Evolutionary conservation across 1,140 invertebrate species (phyloP).

Genomic region (Brachionus plicatilis): DNA sequence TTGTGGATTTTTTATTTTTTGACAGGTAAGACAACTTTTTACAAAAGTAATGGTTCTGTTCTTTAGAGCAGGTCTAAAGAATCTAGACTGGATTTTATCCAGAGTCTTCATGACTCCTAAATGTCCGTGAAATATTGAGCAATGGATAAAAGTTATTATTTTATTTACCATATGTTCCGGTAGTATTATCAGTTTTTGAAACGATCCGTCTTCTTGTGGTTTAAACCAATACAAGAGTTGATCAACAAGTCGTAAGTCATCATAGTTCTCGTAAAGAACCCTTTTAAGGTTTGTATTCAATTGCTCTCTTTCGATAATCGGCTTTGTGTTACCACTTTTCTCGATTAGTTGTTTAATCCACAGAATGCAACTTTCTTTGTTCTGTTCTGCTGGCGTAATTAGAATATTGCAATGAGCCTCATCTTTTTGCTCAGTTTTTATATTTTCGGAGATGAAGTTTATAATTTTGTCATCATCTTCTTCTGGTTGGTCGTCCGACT

Average conservation of each 20-base stretch:
- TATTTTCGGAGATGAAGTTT: not conserved
- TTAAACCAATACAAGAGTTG: not conserved
- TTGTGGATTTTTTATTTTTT: conserved; percentile 11
- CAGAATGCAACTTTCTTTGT: not conserved
- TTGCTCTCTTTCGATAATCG: not conserved
- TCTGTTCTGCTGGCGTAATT: too few relatives aligned
- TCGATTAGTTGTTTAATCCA: not conserved
- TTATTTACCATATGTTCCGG: not conserved
- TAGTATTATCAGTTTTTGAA: not conserved
- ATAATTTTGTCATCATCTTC: not conserved
- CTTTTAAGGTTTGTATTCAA: not conserved
- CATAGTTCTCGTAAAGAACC: not conserved
- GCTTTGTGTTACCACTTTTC: not conserved
- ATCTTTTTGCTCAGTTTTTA: not conserved
- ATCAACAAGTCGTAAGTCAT: not conserved
- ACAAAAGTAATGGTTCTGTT: not conserved
- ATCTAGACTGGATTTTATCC: not conserved
- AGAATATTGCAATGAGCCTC: not conserved
- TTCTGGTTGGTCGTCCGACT: not conserved
- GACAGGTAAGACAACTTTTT: not conserved
- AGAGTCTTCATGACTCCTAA: not conserved
- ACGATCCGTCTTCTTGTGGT: not conserved
- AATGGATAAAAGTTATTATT: not conserved
- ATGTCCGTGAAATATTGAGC: conserved; percentile 18
- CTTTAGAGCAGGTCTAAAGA: not conserved